phyloP scores from a whole-genome alignment of 1,140 invertebrate species.

The Lucilia sericata region DNA sequence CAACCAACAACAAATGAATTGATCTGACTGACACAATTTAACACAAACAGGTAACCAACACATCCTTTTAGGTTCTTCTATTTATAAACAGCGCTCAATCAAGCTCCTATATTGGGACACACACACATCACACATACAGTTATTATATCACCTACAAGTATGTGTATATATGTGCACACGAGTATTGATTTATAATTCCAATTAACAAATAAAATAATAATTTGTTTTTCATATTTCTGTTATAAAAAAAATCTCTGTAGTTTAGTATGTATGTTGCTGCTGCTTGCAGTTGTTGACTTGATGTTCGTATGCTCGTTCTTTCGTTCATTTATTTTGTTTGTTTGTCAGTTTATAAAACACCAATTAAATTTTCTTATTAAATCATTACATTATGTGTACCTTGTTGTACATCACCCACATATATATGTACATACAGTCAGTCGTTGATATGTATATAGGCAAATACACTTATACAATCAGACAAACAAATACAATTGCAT shows the following conservation, averaged over 20 bases:
- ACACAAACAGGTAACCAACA: neutral
- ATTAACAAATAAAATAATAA: constrained; percentile 25
- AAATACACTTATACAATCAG: neutral
- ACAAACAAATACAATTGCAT: constrained; percentile 25
- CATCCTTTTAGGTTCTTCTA: neutral
- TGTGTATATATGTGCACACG: neutral
- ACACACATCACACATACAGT: no score
- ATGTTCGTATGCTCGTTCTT: neutral
- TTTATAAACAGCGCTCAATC: neutral
- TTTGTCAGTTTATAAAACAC: constrained; percentile 31
- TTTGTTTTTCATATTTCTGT: constrained; percentile 16
- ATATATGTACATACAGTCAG: neutral
- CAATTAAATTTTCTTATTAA: constrained; percentile 43
- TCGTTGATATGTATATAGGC: neutral
- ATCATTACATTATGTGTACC: constrained; percentile 34
- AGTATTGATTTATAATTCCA: constrained; percentile 17
- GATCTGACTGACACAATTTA: constrained; percentile 3
- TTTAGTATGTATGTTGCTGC: neutral
- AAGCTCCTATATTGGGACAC: neutral
- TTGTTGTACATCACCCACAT: neutral
- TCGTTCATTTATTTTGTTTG: neutral
- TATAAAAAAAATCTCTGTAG: neutral
- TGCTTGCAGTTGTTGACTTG: neutral
- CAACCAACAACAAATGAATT: no score
- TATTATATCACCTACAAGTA: neutral